These are phyloP conservation scores for Apeltes quadracus DNA, from an alignment of 2,113 vertebrate genomes.

Conservation along the genomic window DNA sequence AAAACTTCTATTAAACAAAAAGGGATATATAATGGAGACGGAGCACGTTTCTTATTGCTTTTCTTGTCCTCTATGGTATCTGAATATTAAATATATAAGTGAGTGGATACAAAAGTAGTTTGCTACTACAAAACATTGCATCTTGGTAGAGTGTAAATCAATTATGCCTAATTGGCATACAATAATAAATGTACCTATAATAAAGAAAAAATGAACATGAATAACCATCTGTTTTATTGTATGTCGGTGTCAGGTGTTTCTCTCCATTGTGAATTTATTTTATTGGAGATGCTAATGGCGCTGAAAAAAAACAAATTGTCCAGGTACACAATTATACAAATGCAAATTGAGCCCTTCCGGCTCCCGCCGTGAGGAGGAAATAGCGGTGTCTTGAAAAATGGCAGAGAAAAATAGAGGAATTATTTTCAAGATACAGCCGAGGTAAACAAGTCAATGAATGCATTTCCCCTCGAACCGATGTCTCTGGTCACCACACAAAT, in stretches of 20 bases:
- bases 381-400: not conserved
- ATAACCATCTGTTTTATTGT: slow-evolving; percentile 12
- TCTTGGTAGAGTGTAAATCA: not conserved
- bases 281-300: slow-evolving; percentile 44
- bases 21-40: not conserved
- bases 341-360: slow-evolving; percentile 18
- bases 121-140: not conserved
- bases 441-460: slow-evolving; percentile 29
- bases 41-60: not conserved
- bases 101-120: not conserved
- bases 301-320: slow-evolving; percentile 42
- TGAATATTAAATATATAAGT: slow-evolving; percentile 1
- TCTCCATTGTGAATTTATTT: slow-evolving; percentile 36
- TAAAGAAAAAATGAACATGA: too few species aligned
- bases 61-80: not conserved
- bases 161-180: too few species aligned
- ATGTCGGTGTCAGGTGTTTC: slow-evolving; percentile 6
- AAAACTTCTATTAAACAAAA: not conserved
- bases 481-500: slow-evolving; percentile 24
- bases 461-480: slow-evolving; percentile 22
- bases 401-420: slow-evolving; percentile 27
- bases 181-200: too few species aligned
- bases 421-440: not conserved
- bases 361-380: not conserved
- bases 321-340: slow-evolving; percentile 29